Conservation (phyloP, 2,113 vertebrate species). For the Ameiurus melas region DNA sequence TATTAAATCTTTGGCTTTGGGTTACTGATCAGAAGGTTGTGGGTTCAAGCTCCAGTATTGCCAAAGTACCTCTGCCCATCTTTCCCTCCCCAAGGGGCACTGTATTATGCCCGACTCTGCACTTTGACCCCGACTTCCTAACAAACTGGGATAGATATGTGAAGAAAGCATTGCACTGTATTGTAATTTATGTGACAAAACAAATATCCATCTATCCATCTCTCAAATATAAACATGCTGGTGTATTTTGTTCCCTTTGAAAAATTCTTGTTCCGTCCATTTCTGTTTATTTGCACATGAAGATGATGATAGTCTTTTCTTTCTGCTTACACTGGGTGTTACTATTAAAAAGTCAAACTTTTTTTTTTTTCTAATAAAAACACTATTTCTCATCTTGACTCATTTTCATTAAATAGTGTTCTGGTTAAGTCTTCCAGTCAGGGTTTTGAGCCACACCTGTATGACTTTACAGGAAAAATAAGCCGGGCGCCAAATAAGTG, state of each 20-base stretch:
- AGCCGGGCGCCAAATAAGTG: neutral
- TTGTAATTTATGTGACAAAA: neutral
- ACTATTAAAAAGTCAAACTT: neutral
- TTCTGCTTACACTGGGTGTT: neutral
- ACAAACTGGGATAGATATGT: too few species aligned
- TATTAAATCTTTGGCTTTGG: neutral
- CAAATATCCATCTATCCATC: too few species aligned
- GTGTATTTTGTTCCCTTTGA: neutral
- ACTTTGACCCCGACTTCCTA: too few species aligned
- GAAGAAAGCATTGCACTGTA: neutral
- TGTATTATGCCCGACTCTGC: too few species aligned
- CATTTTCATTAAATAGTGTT: neutral
- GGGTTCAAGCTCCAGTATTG: too few species aligned
- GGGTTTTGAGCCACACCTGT: slow-evolving; percentile 1
- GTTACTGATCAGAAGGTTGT: too few species aligned
- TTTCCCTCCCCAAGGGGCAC: too few species aligned
- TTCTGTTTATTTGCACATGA: neutral
- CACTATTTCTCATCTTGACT: neutral
- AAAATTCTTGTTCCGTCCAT: neutral
- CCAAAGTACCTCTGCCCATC: too few species aligned
- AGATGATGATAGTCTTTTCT: neutral
- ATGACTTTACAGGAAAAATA: neutral
- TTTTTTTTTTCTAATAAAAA: neutral
- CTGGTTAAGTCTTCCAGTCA: neutral
- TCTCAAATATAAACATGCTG: neutral